Evolutionary conservation across 2,888 invertebrate species (phyloP).

Genomic region (Temnothorax ravouxi): DNA sequence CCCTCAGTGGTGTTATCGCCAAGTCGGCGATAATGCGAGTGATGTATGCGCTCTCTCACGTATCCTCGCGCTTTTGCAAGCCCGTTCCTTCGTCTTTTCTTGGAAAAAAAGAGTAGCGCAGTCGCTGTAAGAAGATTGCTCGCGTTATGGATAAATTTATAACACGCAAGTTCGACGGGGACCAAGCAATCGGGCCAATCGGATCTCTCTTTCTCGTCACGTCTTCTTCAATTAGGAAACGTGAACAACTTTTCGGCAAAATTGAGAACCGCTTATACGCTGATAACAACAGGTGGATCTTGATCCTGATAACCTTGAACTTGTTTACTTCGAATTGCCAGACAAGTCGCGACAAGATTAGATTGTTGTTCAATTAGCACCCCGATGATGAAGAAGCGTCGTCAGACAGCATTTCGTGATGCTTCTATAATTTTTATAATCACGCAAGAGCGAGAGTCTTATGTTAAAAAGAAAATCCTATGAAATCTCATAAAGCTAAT

Average conservation of each 20-base stretch:
- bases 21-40: constrained; percentile 39
- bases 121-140: neutral
- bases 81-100: neutral
- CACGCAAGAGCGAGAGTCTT: neutral
- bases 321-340: constrained; percentile 44
- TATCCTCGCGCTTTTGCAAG: constrained; percentile 2
- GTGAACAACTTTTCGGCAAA: neutral
- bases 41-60: constrained; percentile 23
- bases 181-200: neutral
- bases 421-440: neutral
- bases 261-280: constrained; percentile 55
- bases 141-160: neutral
- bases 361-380: constrained; percentile 67
- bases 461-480: neutral
- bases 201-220: too few species aligned
- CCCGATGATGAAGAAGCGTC: constrained; percentile 51
- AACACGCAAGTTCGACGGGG: neutral
- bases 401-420: constrained; percentile 12
- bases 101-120: neutral
- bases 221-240: neutral
- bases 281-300: constrained; percentile 72
- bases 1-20: constrained; percentile 69
- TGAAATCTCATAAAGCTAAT: neutral
- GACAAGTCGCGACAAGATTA: constrained; percentile 69
- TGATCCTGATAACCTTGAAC: constrained; percentile 56